phyloP scores from a whole-genome alignment of 2,888 invertebrate species.

The Mythimna ferrago region DNA sequence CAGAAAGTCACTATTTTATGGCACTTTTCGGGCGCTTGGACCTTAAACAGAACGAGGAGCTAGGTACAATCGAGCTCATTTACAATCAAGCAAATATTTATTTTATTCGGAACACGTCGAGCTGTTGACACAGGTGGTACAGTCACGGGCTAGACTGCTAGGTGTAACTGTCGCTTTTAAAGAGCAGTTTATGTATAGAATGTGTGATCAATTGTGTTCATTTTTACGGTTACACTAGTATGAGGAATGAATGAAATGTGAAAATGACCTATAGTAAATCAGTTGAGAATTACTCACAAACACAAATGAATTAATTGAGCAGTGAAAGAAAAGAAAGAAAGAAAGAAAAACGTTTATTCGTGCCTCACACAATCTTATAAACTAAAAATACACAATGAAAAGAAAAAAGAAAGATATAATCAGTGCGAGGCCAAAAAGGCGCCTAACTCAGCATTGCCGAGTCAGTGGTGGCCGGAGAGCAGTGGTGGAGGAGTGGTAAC shows the following conservation, averaged over 20 bases:
- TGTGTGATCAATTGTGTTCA: neutral
- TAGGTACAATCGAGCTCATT: conserved; percentile 44
- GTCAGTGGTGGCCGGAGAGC: too few relatives aligned
- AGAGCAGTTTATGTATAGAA: neutral
- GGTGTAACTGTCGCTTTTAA: conserved; percentile 9
- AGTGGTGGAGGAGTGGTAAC: too few relatives aligned
- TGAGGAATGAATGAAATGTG: neutral
- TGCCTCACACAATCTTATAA: too few relatives aligned
- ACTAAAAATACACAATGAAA: too few relatives aligned
- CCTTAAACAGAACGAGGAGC: conserved; percentile 1
- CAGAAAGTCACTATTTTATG: too few relatives aligned
- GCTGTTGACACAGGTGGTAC: conserved; percentile 49
- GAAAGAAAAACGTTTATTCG: too few relatives aligned
- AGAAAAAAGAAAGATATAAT: too few relatives aligned
- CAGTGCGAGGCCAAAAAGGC: too few relatives aligned
- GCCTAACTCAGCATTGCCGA: too few relatives aligned
- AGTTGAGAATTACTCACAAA: neutral
- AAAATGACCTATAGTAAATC: neutral
- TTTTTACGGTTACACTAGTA: neutral
- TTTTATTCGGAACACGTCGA: conserved; percentile 43
- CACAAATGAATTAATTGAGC: too few relatives aligned
- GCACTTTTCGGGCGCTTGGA: too few relatives aligned
- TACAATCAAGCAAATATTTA: conserved; percentile 54
- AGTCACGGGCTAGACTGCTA: conserved; percentile 12
- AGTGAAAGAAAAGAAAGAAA: too few relatives aligned